These are phyloP conservation scores for Mico argentatus DNA, from an alignment of 2,797 vertebrate species.

Conservation along the genomic window DNA sequence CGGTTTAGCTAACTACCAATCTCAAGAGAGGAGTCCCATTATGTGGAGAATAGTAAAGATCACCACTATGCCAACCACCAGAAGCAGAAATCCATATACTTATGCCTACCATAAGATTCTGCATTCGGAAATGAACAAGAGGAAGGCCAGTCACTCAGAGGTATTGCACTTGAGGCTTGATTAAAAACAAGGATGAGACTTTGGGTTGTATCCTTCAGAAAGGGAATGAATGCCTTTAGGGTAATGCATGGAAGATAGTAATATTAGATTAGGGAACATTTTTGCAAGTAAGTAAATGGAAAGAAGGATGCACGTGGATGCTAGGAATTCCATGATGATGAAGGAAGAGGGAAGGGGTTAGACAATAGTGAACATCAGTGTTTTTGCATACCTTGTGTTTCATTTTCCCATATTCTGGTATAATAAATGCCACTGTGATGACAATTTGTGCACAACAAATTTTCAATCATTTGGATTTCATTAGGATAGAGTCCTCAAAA, in stretches of 20 bases:
- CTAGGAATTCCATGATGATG: not conserved
- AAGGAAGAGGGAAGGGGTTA: no score
- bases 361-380: not conserved
- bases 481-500: not conserved
- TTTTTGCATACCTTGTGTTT: not conserved
- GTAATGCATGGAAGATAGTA: not conserved
- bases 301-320: not conserved
- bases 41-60: not conserved
- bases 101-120: not conserved
- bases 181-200: not conserved
- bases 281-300: not conserved
- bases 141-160: not conserved
- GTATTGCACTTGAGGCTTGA: not conserved
- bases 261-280: not conserved
- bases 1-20: not conserved
- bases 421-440: not conserved
- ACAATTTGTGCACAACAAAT: not conserved
- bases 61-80: not conserved
- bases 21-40: not conserved
- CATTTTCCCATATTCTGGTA: not conserved
- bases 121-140: not conserved
- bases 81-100: not conserved
- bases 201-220: not conserved
- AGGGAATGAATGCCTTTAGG: not conserved
- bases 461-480: not conserved